Base-by-base conservation (phyloP, 2,113 vertebrate genomes). In the Ellobius talpinus region DNA sequence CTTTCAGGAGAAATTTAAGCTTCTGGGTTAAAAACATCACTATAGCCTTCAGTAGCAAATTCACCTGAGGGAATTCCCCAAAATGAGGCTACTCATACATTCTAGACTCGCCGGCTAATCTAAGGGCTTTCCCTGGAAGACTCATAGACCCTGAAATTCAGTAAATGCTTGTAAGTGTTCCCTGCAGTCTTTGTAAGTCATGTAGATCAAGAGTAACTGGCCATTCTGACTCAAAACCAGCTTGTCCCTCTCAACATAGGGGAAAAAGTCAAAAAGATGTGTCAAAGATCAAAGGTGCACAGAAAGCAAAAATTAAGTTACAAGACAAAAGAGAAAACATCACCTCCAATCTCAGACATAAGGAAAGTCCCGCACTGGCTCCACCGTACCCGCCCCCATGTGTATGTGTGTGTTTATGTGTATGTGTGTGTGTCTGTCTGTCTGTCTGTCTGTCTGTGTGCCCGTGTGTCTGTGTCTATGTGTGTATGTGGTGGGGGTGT, bases 1-100 rank as follows among this genome's bases (percentile, higher is more conserved):
- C 81, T 78, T 70, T 6, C 36, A 66, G 72, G 68, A 93, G 85
- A 93, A 85, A 81, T 61, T 36, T 65, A 89, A 96, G 72, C n/a
- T 79, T 95, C 82, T 70, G 73, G 81, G 55, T 66, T 76, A 74
- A 58, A 74, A 95, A 77, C 10, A n/a, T 70, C 93, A 91, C 91
- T 70, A 79, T 65, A 84, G 52, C 50, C n/a, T 95, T 96, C 63
- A 93, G 42, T 9, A 92, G 89, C 58, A 19, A 96, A 96, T 88
- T 95, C 50, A 86, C 31, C 12, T 33, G 45, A 26, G 13, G n/a
- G 5, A 11, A 29, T 87, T 94, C 70, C 66, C 63, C 81, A 89
- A 96, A 42, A 68, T 31, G 24, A 21, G 42, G 39, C 81, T 33
- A 91, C 29, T 52, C 76, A 78, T 61, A 86, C 6, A 81, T 78